phyloP scores from a whole-genome alignment of 2,888 invertebrate species.

The Lithophane socia region DNA sequence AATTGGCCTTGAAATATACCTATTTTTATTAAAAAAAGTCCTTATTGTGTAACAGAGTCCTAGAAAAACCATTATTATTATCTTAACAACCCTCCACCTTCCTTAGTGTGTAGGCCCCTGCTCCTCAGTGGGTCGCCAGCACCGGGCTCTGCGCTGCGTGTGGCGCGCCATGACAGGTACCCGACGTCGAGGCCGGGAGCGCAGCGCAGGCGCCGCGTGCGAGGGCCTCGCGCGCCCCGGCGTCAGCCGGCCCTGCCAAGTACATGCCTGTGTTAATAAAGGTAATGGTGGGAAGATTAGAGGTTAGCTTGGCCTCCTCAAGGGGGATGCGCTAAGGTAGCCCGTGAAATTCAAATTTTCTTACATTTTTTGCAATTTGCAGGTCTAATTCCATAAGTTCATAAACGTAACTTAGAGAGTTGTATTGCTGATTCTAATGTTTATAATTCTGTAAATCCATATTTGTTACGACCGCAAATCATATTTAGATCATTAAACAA shows the following conservation, averaged over 20 bases:
- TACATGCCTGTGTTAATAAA: constrained; percentile 90
- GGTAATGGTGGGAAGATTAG: constrained; percentile 66
- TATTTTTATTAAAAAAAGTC: not conserved
- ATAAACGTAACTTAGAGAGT: no score
- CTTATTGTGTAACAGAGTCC: not conserved
- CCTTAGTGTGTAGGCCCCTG: constrained; percentile 96
- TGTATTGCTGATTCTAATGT: no score
- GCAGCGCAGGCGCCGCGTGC: constrained; percentile 96
- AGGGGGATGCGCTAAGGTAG: no score
- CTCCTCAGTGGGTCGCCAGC: constrained; percentile 95
- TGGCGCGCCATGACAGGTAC: constrained; percentile 92
- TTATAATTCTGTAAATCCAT: no score
- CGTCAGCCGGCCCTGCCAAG: constrained; percentile 94
- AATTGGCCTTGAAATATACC: no score
- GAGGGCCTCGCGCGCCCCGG: constrained; percentile 93
- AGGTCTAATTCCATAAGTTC: no score
- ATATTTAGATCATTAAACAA: no score
- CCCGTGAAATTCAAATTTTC: no score
- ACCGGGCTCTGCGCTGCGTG: constrained; percentile 97
- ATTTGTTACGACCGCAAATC: no score
- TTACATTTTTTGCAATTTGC: no score
- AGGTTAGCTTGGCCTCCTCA: constrained; percentile 13
- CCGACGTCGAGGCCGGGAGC: constrained; percentile 91
- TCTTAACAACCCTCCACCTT: not conserved
- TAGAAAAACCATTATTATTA: not conserved